Base-by-base conservation (phyloP, 2,113 vertebrate genomes). In the Hylia prasina region DNA sequence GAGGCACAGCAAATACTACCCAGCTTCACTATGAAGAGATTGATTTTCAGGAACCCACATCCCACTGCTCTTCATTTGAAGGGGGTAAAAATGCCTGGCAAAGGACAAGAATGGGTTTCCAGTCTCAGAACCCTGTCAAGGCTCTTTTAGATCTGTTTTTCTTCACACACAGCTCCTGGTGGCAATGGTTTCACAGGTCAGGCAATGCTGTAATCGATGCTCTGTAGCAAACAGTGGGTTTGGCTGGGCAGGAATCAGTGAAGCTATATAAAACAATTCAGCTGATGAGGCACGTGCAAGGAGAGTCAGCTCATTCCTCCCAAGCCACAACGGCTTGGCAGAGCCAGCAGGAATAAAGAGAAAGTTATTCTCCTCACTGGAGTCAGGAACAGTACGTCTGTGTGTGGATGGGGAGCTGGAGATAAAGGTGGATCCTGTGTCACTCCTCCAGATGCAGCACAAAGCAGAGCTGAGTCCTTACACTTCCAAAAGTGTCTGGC, bases 251-350 rank as follows among this genome's bases (percentile, higher is more conserved):
- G 25, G 39, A 63, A 16, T 69, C 65, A 57, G 16, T 5, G 42
- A 53, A 70, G 71, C 37, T 72, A 22, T 2, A 24, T 48, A 31
- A 79, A 85, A 69, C 45, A 65, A 33, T 79, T 76, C 33, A 81
- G 87, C 58, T 77, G 91, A 84, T 4, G 18, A 58, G 70, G 71
- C 75, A 93, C 45, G 50, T 85, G 95, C 89, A 85, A 85, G 57
- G 65, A 72, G 70, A 45, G 76, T 42, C 68, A 27, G 93, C 68
- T 85, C 71, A 16, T 50, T 93, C 89, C 71, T 85, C 47, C 73
- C 35, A 69, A 94, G 57, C 93, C 73, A 20, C 16, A 1, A 31
- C 0, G 4, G 78, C 85, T 85, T 91, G 82, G 91, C 84, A 80
- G 82, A 70, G 58, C 28, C 15, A 25, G 39, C 40, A 61, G 84